Conservation (phyloP, 2,797 vertebrate genomes). For the Pseudotriccus pelzelni region DNA sequence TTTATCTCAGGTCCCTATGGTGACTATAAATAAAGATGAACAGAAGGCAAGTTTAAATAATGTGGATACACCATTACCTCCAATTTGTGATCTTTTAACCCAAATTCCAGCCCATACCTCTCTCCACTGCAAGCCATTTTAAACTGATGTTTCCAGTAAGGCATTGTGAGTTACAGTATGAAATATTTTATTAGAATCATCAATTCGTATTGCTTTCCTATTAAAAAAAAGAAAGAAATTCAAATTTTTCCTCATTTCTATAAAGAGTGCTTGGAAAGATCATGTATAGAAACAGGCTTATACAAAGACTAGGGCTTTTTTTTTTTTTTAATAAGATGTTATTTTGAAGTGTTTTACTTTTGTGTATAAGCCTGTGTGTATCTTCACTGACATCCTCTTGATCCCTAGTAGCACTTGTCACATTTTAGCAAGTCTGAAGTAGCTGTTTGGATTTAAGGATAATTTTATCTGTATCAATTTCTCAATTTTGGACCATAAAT, state of each 20-base stretch:
- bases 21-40: background rate
- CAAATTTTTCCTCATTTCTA: background rate
- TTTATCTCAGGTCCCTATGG: background rate
- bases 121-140: background rate
- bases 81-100: background rate
- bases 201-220: background rate
- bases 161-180: background rate
- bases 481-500: background rate
- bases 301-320: accelerated
- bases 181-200: background rate
- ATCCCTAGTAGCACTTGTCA: background rate
- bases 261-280: background rate
- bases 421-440: background rate
- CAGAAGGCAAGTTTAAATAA: background rate
- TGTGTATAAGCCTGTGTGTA: background rate
- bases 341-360: background rate
- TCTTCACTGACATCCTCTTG: constrained; percentile 2
- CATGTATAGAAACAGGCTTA: background rate
- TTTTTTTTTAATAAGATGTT: background rate
- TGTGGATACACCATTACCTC: background rate
- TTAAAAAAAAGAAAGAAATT: background rate
- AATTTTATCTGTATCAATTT: background rate
- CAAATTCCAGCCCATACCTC: background rate
- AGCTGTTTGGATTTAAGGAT: background rate
- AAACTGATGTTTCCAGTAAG: background rate